Evolutionary conservation across 30 jellyfish, hydroid and myxozoan genomes (phyloP).

Genomic region (Hydra vulgaris): DNA sequence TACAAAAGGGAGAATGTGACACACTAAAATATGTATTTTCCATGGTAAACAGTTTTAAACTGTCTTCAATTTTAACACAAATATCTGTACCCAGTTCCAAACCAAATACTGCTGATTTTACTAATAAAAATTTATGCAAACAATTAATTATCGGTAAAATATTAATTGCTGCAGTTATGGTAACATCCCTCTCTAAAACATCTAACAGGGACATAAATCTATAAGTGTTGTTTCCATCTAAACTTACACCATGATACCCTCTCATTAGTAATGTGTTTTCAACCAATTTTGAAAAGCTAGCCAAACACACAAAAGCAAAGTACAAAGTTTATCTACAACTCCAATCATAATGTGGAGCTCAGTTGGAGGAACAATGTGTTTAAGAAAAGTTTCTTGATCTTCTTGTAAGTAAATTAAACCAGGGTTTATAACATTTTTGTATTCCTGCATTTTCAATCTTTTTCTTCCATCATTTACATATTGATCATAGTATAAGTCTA

Average conservation of each 20-base stretch:
- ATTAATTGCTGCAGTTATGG: neutral
- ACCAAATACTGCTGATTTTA: neutral
- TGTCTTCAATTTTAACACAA: neutral
- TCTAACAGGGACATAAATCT: neutral
- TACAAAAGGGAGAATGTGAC: neutral
- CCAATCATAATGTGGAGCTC: neutral
- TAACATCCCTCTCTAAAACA: neutral
- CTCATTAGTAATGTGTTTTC: neutral
- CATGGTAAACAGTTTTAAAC: neutral
- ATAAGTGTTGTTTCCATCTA: neutral
- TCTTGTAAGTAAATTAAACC: neutral
- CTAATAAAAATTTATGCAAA: neutral
- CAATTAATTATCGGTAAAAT: neutral
- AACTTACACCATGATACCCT: neutral
- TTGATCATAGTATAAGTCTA: neutral
- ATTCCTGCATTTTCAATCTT: neutral
- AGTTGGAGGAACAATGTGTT: neutral
- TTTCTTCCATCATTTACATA: neutral
- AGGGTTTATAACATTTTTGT: neutral
- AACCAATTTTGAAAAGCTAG: neutral
- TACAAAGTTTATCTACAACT: neutral
- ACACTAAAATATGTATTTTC: neutral
- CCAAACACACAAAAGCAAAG: neutral
- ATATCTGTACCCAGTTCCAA: neutral
- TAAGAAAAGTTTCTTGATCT: neutral